A percentile compares a stretch with the other conserved stretches of the same genome.
phyloP scores from a whole-genome alignment of 1,140 invertebrate genomes.

The Leptinotarsa texana region DNA sequence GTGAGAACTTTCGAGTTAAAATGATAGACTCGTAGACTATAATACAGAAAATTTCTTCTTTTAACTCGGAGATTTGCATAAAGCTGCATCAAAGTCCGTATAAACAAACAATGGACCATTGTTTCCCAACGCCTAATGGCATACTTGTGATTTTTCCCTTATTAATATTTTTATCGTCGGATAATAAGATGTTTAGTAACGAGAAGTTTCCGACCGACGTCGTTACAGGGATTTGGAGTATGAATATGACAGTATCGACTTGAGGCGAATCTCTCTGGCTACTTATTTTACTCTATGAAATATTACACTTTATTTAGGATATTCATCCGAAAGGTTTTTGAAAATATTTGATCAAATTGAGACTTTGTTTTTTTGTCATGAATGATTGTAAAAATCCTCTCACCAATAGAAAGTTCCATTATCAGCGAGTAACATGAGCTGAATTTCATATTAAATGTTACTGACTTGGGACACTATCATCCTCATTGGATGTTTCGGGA shows the following conservation, averaged over 20 bases:
- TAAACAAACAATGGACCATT: constrained; percentile 1
- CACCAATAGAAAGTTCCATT: too few species aligned
- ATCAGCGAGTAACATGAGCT: too few species aligned
- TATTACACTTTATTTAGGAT: too few species aligned
- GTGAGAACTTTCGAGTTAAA: background rate
- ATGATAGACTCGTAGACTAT: background rate
- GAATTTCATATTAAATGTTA: too few species aligned
- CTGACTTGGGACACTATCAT: too few species aligned
- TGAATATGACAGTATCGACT: background rate
- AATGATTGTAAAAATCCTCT: too few species aligned
- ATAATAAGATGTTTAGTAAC: constrained; percentile 1
- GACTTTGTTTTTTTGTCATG: too few species aligned
- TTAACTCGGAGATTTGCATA: background rate
- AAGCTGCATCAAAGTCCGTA: background rate
- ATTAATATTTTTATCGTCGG: background rate
- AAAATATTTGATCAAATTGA: too few species aligned
- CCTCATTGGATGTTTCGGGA: too few species aligned
- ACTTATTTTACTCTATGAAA: too few species aligned
- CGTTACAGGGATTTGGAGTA: background rate
- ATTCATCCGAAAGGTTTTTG: too few species aligned
- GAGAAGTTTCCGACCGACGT: background rate
- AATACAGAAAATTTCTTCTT: background rate
- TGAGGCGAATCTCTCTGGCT: too few species aligned
- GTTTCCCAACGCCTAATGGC: constrained; percentile 5
- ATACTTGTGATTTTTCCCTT: background rate